Evolutionary conservation across 2,113 vertebrate species (phyloP), one percentile per base, ranked within the genome.

Genomic region (Lanius ludovicianus): DNA sequence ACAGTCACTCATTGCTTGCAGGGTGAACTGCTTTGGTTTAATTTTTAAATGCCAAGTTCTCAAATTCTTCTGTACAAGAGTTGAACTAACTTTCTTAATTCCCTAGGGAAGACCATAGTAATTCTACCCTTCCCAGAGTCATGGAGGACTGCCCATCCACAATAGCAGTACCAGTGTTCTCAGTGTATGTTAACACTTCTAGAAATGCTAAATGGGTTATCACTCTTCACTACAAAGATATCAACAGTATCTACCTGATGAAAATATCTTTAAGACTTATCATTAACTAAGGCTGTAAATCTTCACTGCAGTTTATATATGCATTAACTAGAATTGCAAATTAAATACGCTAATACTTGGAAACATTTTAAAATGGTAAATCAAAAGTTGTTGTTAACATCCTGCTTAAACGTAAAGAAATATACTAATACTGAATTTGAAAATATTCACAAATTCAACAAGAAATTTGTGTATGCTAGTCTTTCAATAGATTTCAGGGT

Each of bases 11-110:
- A 90, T 74, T 94, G 83, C 82, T 96, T 96, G 70, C 81, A 95
- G 85, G 76, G 55, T 95, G 80, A 98, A 93, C 82, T 90, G 81
- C 82, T 96, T 84, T 88, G 94, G 68, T 97, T 96, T 95, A 91
- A 96, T 96, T 97, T 97, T 93, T 90, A 97, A 97, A 97, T 96
- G 92, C 91, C 91, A 96, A 70, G 95, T 91, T 95, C 71, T 87
- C 53, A 94, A 92, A 90, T 50, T 20, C 41, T 93, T 90, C 83
- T 78, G 15, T 79, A 62, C 44, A 73, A 81, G 42, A 87, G 57
- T 28, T 84, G 47, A 90, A 87, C 35, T 91, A 46, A 84, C 93
- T 79, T 95, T 76, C 59, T 14, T 87, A 70, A 93, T 35, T 21
- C n/a, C 33, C 13, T 10, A 56, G 7, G 25, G 24, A 71, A 85